phyloP scores from a whole-genome alignment of 1,140 invertebrate species.

The Plodia interpunctella region DNA sequence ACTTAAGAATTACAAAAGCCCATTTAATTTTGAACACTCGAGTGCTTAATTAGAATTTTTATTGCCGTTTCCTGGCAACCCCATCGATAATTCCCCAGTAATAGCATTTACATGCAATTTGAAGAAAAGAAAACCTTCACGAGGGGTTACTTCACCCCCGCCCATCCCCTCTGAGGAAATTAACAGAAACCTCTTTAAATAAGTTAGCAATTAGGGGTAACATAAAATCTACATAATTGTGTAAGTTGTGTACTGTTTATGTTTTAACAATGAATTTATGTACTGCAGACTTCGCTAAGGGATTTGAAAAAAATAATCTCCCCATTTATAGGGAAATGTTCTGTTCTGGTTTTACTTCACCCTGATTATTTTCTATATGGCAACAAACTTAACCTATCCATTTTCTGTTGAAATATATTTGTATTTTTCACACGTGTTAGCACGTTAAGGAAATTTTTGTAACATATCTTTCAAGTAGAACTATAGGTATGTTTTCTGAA shows the following conservation, averaged over 20 bases:
- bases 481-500: no score
- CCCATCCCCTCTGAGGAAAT: constrained; percentile 36
- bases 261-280: constrained; percentile 64
- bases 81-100: constrained; percentile 58
- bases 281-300: constrained; percentile 18
- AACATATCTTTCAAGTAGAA: no score
- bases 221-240: constrained; percentile 76
- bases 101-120: constrained; percentile 69
- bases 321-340: background rate
- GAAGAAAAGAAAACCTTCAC: constrained; percentile 53
- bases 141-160: constrained; percentile 15
- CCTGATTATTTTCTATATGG: no score
- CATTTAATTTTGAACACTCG: constrained; percentile 18
- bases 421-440: background rate
- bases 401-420: background rate
- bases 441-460: no score
- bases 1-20: constrained; percentile 16
- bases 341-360: no score
- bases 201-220: constrained; percentile 73
- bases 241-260: constrained; percentile 70
- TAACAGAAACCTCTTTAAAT: constrained; percentile 73
- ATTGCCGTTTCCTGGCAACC: constrained; percentile 38
- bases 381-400: no score
- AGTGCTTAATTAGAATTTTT: constrained; percentile 32
- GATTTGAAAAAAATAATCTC: background rate